Base-by-base conservation (phyloP, 2,113 vertebrate genomes). In the Zosterops borbonicus region DNA sequence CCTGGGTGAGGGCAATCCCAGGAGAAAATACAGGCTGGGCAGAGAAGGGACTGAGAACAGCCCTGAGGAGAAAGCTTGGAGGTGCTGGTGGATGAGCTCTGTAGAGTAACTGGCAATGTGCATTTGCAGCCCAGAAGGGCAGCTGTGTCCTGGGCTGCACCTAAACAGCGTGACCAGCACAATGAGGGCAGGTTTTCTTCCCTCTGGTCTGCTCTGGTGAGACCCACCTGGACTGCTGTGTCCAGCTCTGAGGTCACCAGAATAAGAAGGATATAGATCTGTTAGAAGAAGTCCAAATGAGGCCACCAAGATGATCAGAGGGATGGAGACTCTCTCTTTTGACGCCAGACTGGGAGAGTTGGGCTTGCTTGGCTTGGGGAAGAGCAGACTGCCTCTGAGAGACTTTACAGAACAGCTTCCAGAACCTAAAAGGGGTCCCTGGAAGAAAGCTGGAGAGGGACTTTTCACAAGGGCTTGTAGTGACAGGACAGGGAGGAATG, bases 121-220 rank as follows among this genome's bases (percentile, higher is more conserved):
- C 23, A 75, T 11, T 60, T 9, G 7, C 24, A 53, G 53, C 23
- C 23, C 53, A 82, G 24, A 39, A 21, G 5, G 14, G 7, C 46
- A 47, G 0, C 7, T 0, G 6, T 41, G 11, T 75, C 24, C 39
- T 68, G 53, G 29, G 39, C 39, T 47, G 11, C 53, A 60, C 12
- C 78, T 11, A n/a, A 53, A 39, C 39, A 33, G 6, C 0, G 1
- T 39, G 23, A 7, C 4, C 33, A 68, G 46, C 69, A 41, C 21
- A 24, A 18, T 0, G 0, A 53, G 24, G n/a, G 24, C 60, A 28
- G 29, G 9, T 6, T 6, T 31, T 46, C 39, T 53, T 16, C 8
- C 6, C 39, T 82, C 46, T 59, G 52, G 25, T 73, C 49, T 58
- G 37, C 62, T 52, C 28, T 81, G 7, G 33, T n/a, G 33, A 60